Evolutionary conservation across 2,797 vertebrate genomes (phyloP).

Genomic region (Lithobates pipiens): DNA sequence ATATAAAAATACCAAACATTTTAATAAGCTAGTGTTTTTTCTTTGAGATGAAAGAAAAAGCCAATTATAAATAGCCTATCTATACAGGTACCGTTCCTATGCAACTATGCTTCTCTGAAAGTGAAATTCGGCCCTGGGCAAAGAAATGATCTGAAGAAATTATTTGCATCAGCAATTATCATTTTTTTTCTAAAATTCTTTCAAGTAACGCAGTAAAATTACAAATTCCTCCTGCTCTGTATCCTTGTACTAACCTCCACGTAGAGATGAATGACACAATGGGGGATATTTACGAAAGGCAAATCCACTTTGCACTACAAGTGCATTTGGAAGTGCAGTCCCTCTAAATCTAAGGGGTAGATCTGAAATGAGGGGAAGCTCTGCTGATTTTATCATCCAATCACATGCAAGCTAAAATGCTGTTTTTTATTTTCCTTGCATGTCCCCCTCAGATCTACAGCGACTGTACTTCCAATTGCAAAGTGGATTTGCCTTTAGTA

Average conservation of each 20-base stretch:
- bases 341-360: no score
- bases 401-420: no score
- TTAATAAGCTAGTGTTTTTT: neutral
- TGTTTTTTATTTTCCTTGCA: no score
- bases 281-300: no score
- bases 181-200: neutral
- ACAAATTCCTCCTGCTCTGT: neutral
- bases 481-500: no score
- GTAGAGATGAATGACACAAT: neutral
- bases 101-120: neutral
- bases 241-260: neutral
- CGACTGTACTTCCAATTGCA: no score
- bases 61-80: neutral
- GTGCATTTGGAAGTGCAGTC: no score
- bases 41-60: constrained; percentile 1
- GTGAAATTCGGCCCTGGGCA: constrained; percentile 18
- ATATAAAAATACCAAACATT: neutral
- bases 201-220: neutral
- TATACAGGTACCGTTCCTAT: neutral
- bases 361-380: no score
- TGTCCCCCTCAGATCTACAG: no score
- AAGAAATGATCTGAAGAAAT: constrained; percentile 15
- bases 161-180: constrained; percentile 16
- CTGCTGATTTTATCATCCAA: no score
- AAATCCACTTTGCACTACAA: no score